Conservation (phyloP, 1,140 invertebrate genomes). For the Octopus sinensis region DNA sequence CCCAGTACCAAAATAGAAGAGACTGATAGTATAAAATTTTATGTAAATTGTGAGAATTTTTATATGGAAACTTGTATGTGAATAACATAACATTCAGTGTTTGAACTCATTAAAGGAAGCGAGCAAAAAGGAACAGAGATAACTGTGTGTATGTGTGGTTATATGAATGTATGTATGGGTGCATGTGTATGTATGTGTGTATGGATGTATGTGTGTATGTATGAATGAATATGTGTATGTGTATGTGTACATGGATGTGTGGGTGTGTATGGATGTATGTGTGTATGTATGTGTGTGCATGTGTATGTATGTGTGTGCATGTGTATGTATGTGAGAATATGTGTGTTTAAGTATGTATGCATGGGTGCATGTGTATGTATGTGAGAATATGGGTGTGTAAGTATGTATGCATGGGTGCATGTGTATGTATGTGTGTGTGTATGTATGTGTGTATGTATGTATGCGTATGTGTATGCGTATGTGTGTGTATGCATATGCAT, state of each 20-base stretch:
- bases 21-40: too few relatives aligned
- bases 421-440: background rate
- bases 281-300: background rate
- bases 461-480: background rate
- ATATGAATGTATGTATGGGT: background rate
- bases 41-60: too few relatives aligned
- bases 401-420: background rate
- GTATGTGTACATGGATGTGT: background rate
- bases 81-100: too few relatives aligned
- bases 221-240: background rate
- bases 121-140: background rate
- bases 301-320: background rate
- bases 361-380: background rate
- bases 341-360: background rate
- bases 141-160: background rate
- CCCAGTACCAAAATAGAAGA: too few relatives aligned
- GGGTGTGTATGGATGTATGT: background rate
- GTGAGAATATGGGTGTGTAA: background rate
- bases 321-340: background rate
- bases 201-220: background rate
- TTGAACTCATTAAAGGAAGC: too few relatives aligned
- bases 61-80: too few relatives aligned
- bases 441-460: background rate
- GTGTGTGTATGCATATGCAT: background rate
- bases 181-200: background rate